phyloP scores from a whole-genome alignment of 2,113 vertebrate species.

The Percina caprodes region DNA sequence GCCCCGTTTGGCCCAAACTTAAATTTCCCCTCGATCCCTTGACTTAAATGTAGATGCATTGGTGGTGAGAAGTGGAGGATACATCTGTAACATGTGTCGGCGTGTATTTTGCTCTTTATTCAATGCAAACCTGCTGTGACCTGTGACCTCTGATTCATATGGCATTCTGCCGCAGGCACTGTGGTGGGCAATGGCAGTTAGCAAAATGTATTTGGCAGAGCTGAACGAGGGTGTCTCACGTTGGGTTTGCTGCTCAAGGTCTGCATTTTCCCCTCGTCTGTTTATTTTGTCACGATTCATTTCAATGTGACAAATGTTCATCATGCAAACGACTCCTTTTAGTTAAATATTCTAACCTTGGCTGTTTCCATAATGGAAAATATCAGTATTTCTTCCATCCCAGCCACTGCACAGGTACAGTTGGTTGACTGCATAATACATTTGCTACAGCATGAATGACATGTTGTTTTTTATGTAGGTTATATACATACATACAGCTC shows the following conservation, averaged over 20 bases:
- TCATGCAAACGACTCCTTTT: neutral
- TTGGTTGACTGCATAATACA: constrained; percentile 3
- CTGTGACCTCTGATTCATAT: constrained; percentile 59
- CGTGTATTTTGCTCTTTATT: constrained; percentile 54
- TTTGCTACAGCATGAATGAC: constrained; percentile 8
- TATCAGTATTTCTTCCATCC: neutral
- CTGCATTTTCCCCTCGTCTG: constrained; percentile 39
- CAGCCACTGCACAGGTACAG: constrained; percentile 9
- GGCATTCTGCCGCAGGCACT: constrained; percentile 48
- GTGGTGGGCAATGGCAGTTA: constrained; percentile 8
- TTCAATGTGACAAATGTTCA: constrained; percentile 46
- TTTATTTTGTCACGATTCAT: constrained; percentile 63
- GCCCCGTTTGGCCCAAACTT: neutral
- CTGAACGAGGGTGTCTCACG: neutral
- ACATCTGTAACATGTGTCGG: constrained; percentile 67
- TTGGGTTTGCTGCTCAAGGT: constrained; percentile 4
- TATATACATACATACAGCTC: neutral
- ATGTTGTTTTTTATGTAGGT: neutral
- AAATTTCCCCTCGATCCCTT: constrained; percentile 9
- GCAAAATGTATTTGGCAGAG: constrained; percentile 30
- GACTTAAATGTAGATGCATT: constrained; percentile 60
- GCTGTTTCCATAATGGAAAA: constrained; percentile 22
- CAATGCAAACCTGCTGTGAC: constrained; percentile 80
- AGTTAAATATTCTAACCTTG: constrained; percentile 25
- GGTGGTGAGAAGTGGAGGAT: constrained; percentile 55